Percentiles rank a stretch among this genome's conserved stretches.
phyloP scores from a whole-genome alignment of 2,888 invertebrate genomes.

The Napeogenes inachia region DNA sequence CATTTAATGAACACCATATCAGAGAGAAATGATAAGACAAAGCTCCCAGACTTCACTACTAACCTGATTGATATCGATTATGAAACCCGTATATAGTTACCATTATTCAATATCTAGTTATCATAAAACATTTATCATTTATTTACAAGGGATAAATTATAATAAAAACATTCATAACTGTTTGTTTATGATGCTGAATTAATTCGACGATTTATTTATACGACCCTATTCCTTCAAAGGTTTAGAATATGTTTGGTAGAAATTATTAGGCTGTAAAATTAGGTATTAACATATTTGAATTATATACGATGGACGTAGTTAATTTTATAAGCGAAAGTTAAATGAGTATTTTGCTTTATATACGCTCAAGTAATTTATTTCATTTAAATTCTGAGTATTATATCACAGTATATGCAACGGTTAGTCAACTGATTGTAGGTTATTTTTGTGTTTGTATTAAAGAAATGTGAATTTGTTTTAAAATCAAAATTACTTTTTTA shows the following conservation, averaged over 20 bases:
- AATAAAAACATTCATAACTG: conserved; percentile 28
- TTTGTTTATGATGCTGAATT: conserved; percentile 26
- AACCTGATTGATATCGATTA: conserved; percentile 30
- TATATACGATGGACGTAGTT: not conserved
- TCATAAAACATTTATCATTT: conserved; percentile 29
- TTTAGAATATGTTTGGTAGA: not conserved
- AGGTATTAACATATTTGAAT: conserved; percentile 1
- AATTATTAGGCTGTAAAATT: conserved; percentile 8
- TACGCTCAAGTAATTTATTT: too few species aligned
- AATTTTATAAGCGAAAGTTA: not conserved
- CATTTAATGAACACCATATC: conserved; percentile 31
- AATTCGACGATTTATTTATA: conserved; percentile 28
- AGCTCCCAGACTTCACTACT: conserved; percentile 26
- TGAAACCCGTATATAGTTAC: conserved; percentile 29
- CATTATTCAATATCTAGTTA: conserved; percentile 33
- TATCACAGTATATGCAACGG: too few species aligned
- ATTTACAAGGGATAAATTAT: conserved; percentile 26
- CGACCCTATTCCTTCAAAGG: conserved; percentile 10
- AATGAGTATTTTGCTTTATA: too few species aligned
- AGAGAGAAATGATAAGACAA: conserved; percentile 28
- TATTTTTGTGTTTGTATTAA: too few species aligned
- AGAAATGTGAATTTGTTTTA: too few species aligned
- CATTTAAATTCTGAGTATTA: too few species aligned
- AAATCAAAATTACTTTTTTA: too few species aligned
- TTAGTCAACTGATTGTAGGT: too few species aligned